A percentile compares a stretch with the other conserved stretches of the same genome.
Conservation (phyloP, 92 coral and sea anemone genomes). For the Phenganax subtilis region DNA sequence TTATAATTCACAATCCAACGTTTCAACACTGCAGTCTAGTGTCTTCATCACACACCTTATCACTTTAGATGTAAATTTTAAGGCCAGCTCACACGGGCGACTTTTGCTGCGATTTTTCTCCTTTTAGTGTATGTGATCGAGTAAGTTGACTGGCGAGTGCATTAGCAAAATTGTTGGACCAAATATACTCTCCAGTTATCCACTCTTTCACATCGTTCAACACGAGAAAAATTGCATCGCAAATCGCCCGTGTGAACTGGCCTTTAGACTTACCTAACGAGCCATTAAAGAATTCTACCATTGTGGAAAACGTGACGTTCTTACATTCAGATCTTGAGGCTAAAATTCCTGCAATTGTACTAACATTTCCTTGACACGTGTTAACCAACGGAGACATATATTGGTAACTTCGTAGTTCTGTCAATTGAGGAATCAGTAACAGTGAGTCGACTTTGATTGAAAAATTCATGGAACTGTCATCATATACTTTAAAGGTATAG, state of each 20-base stretch:
- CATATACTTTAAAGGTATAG: conserved; percentile 58
- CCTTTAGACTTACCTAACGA: conserved; percentile 66
- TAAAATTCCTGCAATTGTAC: conserved; percentile 45
- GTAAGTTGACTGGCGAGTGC: no score
- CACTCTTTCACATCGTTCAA: no score
- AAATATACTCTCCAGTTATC: no score
- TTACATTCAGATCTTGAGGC: conserved; percentile 50
- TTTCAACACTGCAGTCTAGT: neutral
- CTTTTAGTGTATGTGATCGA: no score
- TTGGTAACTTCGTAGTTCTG: conserved; percentile 48
- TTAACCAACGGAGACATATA: conserved; percentile 39
- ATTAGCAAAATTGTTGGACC: no score
- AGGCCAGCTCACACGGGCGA: no score
- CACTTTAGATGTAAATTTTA: neutral
- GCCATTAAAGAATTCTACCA: conserved; percentile 83
- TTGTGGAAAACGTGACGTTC: conserved; percentile 74
- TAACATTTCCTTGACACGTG: conserved; percentile 55
- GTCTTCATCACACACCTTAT: neutral
- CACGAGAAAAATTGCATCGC: no score
- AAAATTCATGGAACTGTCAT: conserved; percentile 42
- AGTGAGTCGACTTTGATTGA: conserved; percentile 73
- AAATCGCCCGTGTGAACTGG: no score
- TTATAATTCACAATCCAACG: no score
- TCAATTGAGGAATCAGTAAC: conserved; percentile 57
- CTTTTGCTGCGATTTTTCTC: no score